Base-by-base conservation (phyloP, 2,797 vertebrate species). In the Sorex maritimensis region DNA sequence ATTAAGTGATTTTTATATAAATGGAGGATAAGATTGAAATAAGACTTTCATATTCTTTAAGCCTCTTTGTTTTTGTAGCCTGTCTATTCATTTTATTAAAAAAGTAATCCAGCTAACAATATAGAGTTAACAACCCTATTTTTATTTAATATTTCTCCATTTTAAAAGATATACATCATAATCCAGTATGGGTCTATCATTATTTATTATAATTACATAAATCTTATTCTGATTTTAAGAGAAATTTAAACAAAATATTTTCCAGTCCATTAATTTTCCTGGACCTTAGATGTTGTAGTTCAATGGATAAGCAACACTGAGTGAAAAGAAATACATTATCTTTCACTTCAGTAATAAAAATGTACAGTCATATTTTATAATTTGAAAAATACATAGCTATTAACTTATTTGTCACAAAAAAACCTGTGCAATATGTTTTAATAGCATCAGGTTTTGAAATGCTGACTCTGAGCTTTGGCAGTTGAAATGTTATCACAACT, bases 141-240 rank as follows among this genome's bases (percentile, higher is more conserved):
- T 24, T 89, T 81, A 61, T 61, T 58, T 58, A 49, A 2, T 52
- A 52, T 52, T 52, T 8, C 49, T 9, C 49, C 58, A 6, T 61
- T 61, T 61, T 61, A 67, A 67, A 86, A 82, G 0, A 44, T 65
- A 2, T 63, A 41, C 52, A 74, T 67, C 68, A 14, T 55, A 52
- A 92, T 58, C 26, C 12, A 63, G 10, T 26, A 14, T 74, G 8
- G 5, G 69, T 34, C 69, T 2, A 49, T 78, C 86, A 68, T n/a
- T 79, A 71, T 24, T 49, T 4, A 65, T 49, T 79, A 73, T 83
- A 41, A 4, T 74, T 81, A 11, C 6, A 81, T 49, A 52, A 4
- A n/a, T 69, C 67, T 73, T 88, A 41, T 93, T 69, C 6, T 87
- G 30, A 87, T n/a, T 90, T 88, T 65, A 83, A 88, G 38, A 67